phyloP scores from a whole-genome alignment of 2,113 vertebrate species.

The Microcebus tavaratra region DNA sequence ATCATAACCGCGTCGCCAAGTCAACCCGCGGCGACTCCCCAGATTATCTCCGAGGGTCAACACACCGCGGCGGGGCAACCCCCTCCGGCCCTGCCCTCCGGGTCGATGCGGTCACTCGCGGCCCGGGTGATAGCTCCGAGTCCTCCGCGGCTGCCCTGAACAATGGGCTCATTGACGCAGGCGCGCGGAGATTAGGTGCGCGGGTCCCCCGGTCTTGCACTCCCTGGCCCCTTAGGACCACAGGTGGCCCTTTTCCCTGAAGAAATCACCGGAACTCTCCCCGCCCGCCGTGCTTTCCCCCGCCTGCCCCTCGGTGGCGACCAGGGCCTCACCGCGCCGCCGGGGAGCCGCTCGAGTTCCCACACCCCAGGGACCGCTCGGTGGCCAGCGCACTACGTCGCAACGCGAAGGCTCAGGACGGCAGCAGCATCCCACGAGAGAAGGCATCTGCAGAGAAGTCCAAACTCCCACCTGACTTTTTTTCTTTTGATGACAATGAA shows the following conservation, averaged over 20 bases:
- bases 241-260: conserved; percentile 74
- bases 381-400: background rate
- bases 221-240: background rate
- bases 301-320: background rate
- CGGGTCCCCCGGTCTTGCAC: background rate
- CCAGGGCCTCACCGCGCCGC: background rate
- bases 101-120: conserved; percentile 88
- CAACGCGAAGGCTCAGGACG: fast-evolving
- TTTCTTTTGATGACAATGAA: background rate
- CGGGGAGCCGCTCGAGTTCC: too few relatives aligned
- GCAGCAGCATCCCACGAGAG: background rate
- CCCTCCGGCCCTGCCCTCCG: conserved; percentile 75
- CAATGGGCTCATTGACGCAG: conserved; percentile 76
- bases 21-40: conserved; percentile 85
- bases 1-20: conserved; percentile 89
- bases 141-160: conserved; percentile 77
- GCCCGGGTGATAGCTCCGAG: conserved; percentile 78
- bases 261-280: background rate
- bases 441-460: background rate
- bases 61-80: conserved; percentile 79
- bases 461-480: background rate
- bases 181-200: background rate
- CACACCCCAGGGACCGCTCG: background rate
- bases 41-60: conserved; percentile 91
- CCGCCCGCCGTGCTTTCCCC: background rate